Evolutionary conservation across 1,140 invertebrate genomes (phyloP).

Genomic region (Aphidius ervi): DNA sequence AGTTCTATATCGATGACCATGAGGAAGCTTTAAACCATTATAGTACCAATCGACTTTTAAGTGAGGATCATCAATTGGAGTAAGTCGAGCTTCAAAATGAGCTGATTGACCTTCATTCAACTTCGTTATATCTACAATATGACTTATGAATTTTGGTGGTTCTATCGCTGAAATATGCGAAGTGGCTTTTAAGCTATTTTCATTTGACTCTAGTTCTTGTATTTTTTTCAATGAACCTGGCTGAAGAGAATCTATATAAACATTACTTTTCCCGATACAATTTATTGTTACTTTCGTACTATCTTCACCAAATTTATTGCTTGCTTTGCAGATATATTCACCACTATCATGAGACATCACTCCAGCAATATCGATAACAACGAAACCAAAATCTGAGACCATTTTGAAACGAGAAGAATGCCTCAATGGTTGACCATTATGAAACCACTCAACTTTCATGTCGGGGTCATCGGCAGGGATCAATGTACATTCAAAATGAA

Average conservation of each 20-base stretch:
- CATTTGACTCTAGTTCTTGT: constrained; percentile 77
- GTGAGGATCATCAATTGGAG: constrained; percentile 88
- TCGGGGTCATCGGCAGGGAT: constrained; percentile 89
- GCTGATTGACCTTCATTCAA: constrained; percentile 89
- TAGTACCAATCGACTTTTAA: constrained; percentile 93
- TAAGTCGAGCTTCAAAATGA: constrained; percentile 88
- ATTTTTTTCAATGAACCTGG: constrained; percentile 90
- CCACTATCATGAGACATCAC: constrained; percentile 91
- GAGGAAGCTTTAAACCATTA: constrained; percentile 86
- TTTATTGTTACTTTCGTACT: constrained; percentile 77
- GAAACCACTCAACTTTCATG: constrained; percentile 95
- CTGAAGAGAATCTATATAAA: constrained; percentile 90
- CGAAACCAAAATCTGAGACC: constrained; percentile 93
- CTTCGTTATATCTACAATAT: constrained; percentile 75
- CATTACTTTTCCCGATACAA: constrained; percentile 80
- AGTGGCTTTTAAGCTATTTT: constrained; percentile 60
- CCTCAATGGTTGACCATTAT: constrained; percentile 81
- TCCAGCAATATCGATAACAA: constrained; percentile 91
- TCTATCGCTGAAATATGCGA: constrained; percentile 66
- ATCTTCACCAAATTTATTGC: constrained; percentile 88
- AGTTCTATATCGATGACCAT: constrained; percentile 90
- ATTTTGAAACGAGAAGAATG: constrained; percentile 91
- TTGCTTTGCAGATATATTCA: constrained; percentile 85
- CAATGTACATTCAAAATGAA: constrained; percentile 89
- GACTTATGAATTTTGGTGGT: constrained; percentile 86